Percentiles rank a stretch among this genome's conserved stretches.
These are phyloP conservation scores for Lasioglossum baleicum DNA, from an alignment of 1,140 invertebrate species.

Conservation along the genomic window DNA sequence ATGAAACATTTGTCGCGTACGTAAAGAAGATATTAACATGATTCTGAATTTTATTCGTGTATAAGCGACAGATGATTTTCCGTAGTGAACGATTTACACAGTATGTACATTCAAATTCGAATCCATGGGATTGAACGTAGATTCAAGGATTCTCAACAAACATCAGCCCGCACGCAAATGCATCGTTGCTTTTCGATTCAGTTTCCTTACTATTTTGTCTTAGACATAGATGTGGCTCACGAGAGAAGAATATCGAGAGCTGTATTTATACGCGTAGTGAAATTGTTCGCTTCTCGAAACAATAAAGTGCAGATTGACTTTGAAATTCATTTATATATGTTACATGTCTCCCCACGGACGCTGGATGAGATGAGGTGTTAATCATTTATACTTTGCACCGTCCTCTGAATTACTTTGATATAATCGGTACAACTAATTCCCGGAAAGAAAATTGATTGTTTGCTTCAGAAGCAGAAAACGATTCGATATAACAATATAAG, in stretches of 20 bases:
- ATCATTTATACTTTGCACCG: conserved; percentile 40
- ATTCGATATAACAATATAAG: conserved; percentile 54
- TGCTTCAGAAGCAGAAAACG: conserved; percentile 40
- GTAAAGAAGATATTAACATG: background rate
- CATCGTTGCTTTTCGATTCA: conserved; percentile 45
- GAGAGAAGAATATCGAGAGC: conserved; percentile 42
- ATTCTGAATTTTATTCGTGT: conserved; percentile 2
- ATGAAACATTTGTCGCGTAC: conserved; percentile 19
- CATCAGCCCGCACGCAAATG: conserved; percentile 48
- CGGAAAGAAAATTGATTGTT: conserved; percentile 15
- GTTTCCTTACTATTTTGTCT: conserved; percentile 26
- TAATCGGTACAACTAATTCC: conserved; percentile 41
- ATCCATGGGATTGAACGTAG: conserved; percentile 15
- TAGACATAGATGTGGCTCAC: conserved; percentile 27
- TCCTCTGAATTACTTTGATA: conserved; percentile 32
- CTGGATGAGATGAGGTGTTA: conserved; percentile 19
- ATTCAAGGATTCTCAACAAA: conserved; percentile 31
- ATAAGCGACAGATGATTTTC: conserved; percentile 26
- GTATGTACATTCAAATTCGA: conserved; percentile 23
- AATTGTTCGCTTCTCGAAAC: conserved; percentile 26
- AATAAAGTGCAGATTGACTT: conserved; percentile 36
- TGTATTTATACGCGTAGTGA: conserved; percentile 21
- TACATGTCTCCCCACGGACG: conserved; percentile 32
- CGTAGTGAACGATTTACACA: conserved; percentile 26
- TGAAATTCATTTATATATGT: conserved; percentile 44